phyloP scores from a whole-genome alignment of 1,140 invertebrate genomes.

The Brachionus asplanchnoidis region DNA sequence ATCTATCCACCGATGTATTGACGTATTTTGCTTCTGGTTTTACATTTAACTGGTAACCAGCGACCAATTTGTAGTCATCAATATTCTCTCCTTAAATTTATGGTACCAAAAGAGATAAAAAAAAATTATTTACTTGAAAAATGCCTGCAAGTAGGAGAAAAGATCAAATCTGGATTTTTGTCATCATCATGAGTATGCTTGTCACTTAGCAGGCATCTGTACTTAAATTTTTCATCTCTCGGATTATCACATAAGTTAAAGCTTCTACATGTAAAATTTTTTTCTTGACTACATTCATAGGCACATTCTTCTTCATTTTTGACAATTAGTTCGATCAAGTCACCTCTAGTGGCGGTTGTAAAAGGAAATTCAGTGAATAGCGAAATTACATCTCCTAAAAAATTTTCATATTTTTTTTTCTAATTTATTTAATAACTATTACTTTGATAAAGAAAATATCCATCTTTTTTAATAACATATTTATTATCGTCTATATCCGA shows the following conservation, averaged over 20 bases:
- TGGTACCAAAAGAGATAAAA: background rate
- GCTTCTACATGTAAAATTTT: slow-evolving; percentile 31
- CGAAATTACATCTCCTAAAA: background rate
- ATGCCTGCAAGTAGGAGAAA: slow-evolving; percentile 9
- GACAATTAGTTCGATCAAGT: background rate
- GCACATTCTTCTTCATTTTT: slow-evolving; percentile 9
- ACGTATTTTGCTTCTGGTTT: background rate
- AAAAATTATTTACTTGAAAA: background rate
- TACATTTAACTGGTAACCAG: slow-evolving; percentile 9
- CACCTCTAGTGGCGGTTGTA: background rate
- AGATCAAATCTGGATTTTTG: slow-evolving; percentile 3
- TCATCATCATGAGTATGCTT: background rate
- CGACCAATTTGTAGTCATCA: slow-evolving; percentile 15
- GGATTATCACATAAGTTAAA: slow-evolving; percentile 18
- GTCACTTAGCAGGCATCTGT: slow-evolving; percentile 23
- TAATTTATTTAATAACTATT: background rate
- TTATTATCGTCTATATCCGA: background rate
- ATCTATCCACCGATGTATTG: slow-evolving; percentile 17
- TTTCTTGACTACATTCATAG: background rate
- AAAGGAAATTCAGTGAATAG: slow-evolving; percentile 16
- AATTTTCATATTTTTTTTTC: background rate
- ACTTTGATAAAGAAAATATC: background rate
- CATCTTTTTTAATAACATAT: slow-evolving; percentile 8
- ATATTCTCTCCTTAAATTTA: slow-evolving; percentile 15
- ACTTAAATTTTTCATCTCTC: background rate